These are phyloP conservation scores for Epinephelus lanceolatus DNA, from an alignment of 2,113 vertebrate species.

Conservation along the genomic window DNA sequence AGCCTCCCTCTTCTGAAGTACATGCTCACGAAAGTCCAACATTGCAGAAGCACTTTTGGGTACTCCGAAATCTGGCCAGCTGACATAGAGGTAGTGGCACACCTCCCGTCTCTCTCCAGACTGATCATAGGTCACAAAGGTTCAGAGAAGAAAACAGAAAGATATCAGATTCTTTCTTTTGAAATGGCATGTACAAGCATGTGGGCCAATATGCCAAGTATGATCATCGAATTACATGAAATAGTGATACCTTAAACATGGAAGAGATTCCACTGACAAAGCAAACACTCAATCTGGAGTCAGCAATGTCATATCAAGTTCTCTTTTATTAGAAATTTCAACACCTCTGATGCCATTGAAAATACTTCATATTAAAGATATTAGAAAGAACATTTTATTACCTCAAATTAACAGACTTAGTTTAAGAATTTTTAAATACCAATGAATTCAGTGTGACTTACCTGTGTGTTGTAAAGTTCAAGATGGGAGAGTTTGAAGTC, in stretches of 20 bases:
- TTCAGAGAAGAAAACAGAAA: not conserved
- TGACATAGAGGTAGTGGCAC: conserved; percentile 87
- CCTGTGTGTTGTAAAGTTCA: conserved; percentile 85
- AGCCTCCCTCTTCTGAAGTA: conserved; percentile 80
- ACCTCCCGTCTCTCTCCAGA: conserved; percentile 84
- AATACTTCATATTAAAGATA: not conserved
- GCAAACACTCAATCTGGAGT: not conserved
- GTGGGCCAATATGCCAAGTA: not conserved
- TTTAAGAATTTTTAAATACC: not conserved
- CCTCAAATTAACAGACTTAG: not conserved
- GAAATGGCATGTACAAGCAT: not conserved
- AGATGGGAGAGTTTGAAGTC: conserved; percentile 86
- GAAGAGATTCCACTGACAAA: not conserved
- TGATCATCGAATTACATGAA: not conserved
- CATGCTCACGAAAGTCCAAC: conserved; percentile 86
- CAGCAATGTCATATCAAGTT: not conserved
- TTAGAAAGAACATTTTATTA: too few species aligned
- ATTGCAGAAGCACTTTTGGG: conserved; percentile 87
- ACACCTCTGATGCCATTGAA: not conserved
- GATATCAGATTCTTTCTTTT: not conserved
- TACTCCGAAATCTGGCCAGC: conserved; percentile 88
- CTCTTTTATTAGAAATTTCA: not conserved
- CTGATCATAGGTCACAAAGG: conserved; percentile 50
- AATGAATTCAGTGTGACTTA: conserved; percentile 14
- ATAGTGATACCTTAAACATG: not conserved